These are phyloP conservation scores for Paracanthobrama guichenoti DNA, from an alignment of 2,113 vertebrate genomes.

Conservation along the genomic window DNA sequence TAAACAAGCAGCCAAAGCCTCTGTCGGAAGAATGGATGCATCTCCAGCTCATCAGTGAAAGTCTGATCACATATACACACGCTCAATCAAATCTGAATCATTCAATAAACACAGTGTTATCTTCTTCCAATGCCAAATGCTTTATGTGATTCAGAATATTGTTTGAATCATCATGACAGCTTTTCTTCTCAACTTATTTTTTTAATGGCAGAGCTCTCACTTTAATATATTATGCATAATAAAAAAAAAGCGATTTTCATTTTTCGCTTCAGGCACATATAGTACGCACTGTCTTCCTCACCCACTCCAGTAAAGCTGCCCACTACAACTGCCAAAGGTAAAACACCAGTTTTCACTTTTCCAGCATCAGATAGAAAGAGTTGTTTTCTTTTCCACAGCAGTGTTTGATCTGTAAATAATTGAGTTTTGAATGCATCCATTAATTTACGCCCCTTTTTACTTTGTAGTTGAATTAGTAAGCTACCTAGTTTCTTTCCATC, in stretches of 20 bases:
- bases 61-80: constrained; percentile 24
- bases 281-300: constrained; percentile 17
- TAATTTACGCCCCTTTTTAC: neutral
- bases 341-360: constrained; percentile 6
- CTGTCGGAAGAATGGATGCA: constrained; percentile 24
- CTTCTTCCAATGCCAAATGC: neutral
- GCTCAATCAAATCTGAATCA: constrained; percentile 1
- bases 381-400: neutral
- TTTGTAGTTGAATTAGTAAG: neutral
- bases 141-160: neutral
- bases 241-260: neutral
- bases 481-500: neutral
- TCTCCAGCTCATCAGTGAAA: constrained; percentile 10
- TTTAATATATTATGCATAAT: constrained; percentile 12
- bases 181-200: constrained; percentile 2
- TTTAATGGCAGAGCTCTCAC: neutral
- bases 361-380: neutral
- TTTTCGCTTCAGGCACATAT: neutral
- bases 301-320: constrained; percentile 25
- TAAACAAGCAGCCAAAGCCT: constrained; percentile 33
- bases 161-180: constrained; percentile 8
- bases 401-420: neutral
- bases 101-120: constrained; percentile 10
- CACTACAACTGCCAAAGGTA: constrained; percentile 25
- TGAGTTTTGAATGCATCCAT: neutral